phyloP scores from a whole-genome alignment of 1,140 invertebrate genomes.

The Harlomillsia oculata region DNA sequence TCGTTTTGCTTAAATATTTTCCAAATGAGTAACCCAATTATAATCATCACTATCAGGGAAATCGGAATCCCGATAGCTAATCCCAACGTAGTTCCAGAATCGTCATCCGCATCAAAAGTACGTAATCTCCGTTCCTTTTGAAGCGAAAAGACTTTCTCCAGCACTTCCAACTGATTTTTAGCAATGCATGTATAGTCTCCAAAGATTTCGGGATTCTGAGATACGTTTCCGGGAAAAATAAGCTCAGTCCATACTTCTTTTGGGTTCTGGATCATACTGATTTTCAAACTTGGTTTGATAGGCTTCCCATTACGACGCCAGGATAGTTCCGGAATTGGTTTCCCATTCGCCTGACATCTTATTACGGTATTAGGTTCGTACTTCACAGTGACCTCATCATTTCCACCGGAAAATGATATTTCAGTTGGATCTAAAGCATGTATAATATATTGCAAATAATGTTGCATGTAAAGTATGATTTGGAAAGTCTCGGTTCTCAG shows the following conservation, averaged over 20 bases:
- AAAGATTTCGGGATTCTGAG: background rate
- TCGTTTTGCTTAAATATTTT: slow-evolving; percentile 10
- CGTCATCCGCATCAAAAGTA: background rate
- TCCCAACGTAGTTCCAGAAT: background rate
- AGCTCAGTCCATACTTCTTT: background rate
- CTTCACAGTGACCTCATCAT: background rate
- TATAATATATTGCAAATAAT: background rate
- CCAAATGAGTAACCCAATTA: slow-evolving; percentile 5
- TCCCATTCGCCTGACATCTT: background rate
- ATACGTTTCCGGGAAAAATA: background rate
- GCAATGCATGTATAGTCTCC: background rate
- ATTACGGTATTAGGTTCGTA: background rate
- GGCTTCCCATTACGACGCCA: background rate
- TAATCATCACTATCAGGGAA: background rate
- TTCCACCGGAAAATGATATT: background rate
- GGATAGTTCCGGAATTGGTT: background rate
- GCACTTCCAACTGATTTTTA: background rate
- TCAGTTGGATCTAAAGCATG: background rate
- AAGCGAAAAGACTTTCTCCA: background rate
- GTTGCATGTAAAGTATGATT: background rate
- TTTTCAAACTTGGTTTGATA: background rate
- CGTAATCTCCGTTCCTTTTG: background rate
- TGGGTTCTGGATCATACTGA: background rate
- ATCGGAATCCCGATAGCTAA: background rate
- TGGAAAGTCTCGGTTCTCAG: background rate